Evolutionary conservation across 2,797 vertebrate species (phyloP).

Genomic region (Neostethus bicornis): DNA sequence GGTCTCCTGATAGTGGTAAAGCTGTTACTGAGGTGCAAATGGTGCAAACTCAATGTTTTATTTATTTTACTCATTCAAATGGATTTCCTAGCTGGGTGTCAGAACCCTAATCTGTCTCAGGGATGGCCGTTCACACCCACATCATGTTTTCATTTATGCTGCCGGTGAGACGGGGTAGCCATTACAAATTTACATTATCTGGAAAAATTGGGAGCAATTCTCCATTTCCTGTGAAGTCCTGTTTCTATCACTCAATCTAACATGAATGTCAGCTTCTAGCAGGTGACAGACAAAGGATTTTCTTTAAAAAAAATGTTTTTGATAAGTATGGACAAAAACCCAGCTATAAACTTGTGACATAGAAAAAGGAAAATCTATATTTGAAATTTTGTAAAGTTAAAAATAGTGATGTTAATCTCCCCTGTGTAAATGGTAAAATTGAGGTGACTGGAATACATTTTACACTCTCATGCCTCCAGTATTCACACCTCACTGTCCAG

Average conservation of each 20-base stretch:
- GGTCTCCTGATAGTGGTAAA: constrained; percentile 69
- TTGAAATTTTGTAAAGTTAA: constrained; percentile 16
- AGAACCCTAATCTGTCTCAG: constrained; percentile 67
- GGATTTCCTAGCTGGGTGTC: constrained; percentile 62
- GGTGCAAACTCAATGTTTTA: constrained; percentile 71
- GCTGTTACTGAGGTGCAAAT: constrained; percentile 64
- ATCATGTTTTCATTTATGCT: constrained; percentile 74
- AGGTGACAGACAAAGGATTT: constrained; percentile 14
- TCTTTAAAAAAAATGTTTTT: not conserved
- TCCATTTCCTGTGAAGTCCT: constrained; percentile 34
- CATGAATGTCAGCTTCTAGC: constrained; percentile 16
- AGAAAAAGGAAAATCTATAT: not conserved
- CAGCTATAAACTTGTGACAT: not conserved
- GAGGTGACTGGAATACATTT: constrained; percentile 17
- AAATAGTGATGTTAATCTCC: constrained; percentile 6
- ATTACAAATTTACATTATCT: constrained; percentile 56
- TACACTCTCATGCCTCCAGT: constrained; percentile 29
- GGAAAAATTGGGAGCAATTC: constrained; percentile 41
- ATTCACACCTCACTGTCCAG: constrained; percentile 34
- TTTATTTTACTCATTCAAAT: constrained; percentile 74
- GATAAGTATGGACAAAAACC: not conserved
- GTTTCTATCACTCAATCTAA: constrained; percentile 57
- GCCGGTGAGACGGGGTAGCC: constrained; percentile 24
- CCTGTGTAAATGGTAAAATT: constrained; percentile 15
- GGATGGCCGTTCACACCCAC: constrained; percentile 56